These are phyloP conservation scores for Ptilodon capucinus DNA, from an alignment of 2,888 invertebrate species.

Conservation along the genomic window DNA sequence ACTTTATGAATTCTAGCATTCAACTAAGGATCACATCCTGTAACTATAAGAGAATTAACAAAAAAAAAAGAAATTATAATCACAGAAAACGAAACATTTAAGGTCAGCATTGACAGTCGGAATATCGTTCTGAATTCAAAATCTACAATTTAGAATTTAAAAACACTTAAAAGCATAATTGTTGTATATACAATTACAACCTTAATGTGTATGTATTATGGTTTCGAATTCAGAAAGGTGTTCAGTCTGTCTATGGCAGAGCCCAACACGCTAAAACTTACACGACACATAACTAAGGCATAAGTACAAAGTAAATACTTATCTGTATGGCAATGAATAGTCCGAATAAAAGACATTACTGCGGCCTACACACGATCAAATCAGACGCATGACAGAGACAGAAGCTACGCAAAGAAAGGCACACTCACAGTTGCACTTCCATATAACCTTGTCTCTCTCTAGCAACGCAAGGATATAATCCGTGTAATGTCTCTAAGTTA, in stretches of 20 bases:
- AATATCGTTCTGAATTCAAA: too few relatives aligned
- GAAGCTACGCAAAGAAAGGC: neutral
- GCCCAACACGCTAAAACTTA: constrained; percentile 53
- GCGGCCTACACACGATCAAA: neutral
- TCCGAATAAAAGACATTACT: constrained; percentile 46
- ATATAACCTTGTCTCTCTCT: neutral
- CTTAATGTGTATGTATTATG: too few relatives aligned
- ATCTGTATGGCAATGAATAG: constrained; percentile 70
- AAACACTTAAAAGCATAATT: too few relatives aligned
- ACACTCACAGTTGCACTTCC: neutral
- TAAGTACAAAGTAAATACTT: constrained; percentile 66
- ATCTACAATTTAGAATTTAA: too few relatives aligned
- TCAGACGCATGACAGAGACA: too few relatives aligned
- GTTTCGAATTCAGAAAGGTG: too few relatives aligned
- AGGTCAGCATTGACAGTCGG: too few relatives aligned
- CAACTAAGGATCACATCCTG: constrained; percentile 71
- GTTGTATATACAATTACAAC: too few relatives aligned
- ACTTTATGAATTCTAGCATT: constrained; percentile 55
- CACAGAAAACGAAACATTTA: constrained; percentile 70
- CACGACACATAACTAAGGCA: constrained; percentile 50
- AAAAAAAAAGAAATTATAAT: constrained; percentile 62
- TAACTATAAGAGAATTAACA: constrained; percentile 59
- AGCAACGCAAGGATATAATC: neutral
- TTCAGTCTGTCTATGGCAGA: too few relatives aligned
- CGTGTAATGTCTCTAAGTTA: neutral